Evolutionary conservation across 2,113 vertebrate species (phyloP).

Genomic region (Corythoichthys haematopterus): DNA sequence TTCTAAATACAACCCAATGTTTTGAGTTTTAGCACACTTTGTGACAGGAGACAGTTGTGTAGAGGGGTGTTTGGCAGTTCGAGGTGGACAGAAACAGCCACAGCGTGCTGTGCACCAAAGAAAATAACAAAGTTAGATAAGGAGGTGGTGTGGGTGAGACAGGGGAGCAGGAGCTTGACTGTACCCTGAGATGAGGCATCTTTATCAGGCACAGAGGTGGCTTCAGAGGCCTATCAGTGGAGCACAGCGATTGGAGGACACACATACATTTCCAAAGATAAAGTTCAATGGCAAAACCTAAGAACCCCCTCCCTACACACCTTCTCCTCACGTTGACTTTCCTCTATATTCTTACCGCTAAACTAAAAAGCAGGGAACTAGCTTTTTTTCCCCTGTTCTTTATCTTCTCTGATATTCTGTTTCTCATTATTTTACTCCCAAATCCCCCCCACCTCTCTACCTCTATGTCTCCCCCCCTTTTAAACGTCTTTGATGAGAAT

Average conservation of each 20-base stretch:
- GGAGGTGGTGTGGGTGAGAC: conserved; percentile 45
- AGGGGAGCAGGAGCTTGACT: conserved; percentile 35
- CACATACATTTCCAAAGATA: conserved; percentile 51
- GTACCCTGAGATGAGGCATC: conserved; percentile 56
- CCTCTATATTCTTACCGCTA: conserved; percentile 39
- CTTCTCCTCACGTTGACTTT: conserved; percentile 25
- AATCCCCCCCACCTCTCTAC: conserved; percentile 28
- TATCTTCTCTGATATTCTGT: conserved; percentile 68
- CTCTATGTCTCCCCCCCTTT: conserved; percentile 40
- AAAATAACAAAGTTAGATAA: conserved; percentile 47
- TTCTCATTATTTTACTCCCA: conserved; percentile 72
- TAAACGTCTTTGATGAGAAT: conserved; percentile 74
- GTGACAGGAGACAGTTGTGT: conserved; percentile 20
- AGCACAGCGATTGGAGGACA: conserved; percentile 67
- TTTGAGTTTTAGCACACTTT: background rate
- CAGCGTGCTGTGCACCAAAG: conserved; percentile 23
- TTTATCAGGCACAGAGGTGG: conserved; percentile 66
- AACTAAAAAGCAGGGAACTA: conserved; percentile 57
- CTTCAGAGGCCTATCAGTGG: conserved; percentile 65
- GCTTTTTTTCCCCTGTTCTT: conserved; percentile 37
- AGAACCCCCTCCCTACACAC: conserved; percentile 27
- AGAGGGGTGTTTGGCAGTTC: background rate
- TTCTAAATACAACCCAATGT: conserved; percentile 9
- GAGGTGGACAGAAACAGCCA: background rate
- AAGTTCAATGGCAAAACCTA: conserved; percentile 55